phyloP scores from a whole-genome alignment of 2,888 invertebrate species.

The Cyaniris semiargus region DNA sequence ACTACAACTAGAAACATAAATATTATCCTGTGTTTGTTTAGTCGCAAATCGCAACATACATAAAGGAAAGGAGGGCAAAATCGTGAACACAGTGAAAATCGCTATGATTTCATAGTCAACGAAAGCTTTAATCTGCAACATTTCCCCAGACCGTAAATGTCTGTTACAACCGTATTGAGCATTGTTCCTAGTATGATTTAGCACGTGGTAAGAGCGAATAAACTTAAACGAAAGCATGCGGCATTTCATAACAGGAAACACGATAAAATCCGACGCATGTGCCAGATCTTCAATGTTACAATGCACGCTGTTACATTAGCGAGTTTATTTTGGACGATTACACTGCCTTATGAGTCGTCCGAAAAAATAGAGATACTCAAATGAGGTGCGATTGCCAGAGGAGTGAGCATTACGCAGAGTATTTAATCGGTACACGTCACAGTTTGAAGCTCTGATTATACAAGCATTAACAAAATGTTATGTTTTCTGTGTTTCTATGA shows the following conservation, averaged over 20 bases:
- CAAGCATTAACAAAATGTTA: background rate
- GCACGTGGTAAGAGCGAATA: background rate
- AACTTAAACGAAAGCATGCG: conserved; percentile 23
- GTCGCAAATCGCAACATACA: background rate
- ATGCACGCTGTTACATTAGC: conserved; percentile 46
- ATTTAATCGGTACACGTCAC: background rate
- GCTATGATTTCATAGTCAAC: background rate
- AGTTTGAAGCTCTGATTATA: background rate
- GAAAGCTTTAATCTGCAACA: background rate
- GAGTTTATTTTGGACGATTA: conserved; percentile 59
- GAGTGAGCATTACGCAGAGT: conserved; percentile 1
- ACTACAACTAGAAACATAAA: background rate
- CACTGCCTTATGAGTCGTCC: conserved; percentile 34
- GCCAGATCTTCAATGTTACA: conserved; percentile 63
- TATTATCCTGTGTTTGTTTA: background rate
- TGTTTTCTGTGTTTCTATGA: background rate
- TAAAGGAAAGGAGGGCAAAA: conserved; percentile 11
- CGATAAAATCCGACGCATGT: conserved; percentile 55
- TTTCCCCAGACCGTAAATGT: conserved; percentile 1
- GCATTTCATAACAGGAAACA: conserved; percentile 50
- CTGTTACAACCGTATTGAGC: background rate
- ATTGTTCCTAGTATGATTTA: background rate
- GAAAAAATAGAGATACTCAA: background rate
- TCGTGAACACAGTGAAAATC: background rate
- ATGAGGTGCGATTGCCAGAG: background rate